Evolutionary conservation across 1,140 invertebrate genomes (phyloP), one percentile per base, ranked within the genome.

Genomic region (Drosophila nigromelanica): DNA sequence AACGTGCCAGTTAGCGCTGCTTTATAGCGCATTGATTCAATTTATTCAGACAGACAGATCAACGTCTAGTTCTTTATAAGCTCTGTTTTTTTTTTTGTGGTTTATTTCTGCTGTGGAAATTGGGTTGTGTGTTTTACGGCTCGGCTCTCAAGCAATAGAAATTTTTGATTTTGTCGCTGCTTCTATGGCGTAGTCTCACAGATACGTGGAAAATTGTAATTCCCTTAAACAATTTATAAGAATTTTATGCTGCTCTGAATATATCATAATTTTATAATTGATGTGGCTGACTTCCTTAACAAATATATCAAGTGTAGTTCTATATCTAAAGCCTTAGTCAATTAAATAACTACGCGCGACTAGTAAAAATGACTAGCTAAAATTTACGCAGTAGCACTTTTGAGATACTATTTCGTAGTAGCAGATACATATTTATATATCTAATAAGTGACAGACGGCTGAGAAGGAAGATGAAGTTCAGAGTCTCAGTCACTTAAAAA

Each of bases 1-100:
- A 59, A 58, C 48, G 60, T 58, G 67, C 62, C 62, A 47, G 50
- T 80, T 76, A 62, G 54, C 68, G 69, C 15, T 60, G 74, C 64
- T 78, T 75, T 78, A 82, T 67, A 54, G 64, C 43, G 75, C 74
- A 77, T 77, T 87, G 52, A 86, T 86, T 86, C 82, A 86, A 86
- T 86, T 86, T 81, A 80, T 43, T 42, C 42, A 54, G 64, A 75
- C 50, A 42, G 39, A 62, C 58, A 40, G 55, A 58, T 60, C 58
- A 60, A 60, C 58, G 68, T 72, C 61, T 76, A 72, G 73, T 66
- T 76, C 74, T 77, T 77, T 77, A 60, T 55, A 76, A 76, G 55
- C 63, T 73, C 67, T 69, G 74, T 62, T 51, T 55, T 63, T 52
- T 47, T 24, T 62, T 51, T 62, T 63, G 47, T 47, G 37, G 39